Evolutionary conservation across 2,797 vertebrate species (phyloP).

Genomic region (Lepilemur septentrionalis): DNA sequence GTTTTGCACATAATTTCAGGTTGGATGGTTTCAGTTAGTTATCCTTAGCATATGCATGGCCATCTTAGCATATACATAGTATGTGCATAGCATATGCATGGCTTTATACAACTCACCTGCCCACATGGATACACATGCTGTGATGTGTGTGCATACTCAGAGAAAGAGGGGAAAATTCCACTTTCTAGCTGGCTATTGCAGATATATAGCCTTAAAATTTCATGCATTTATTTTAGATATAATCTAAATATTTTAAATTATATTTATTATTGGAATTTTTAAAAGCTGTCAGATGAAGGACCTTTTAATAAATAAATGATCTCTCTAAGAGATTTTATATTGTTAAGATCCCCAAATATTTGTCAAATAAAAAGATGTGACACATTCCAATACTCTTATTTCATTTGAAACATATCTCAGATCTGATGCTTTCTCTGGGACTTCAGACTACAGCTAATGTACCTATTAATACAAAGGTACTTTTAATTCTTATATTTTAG

Average conservation of each 20-base stretch:
- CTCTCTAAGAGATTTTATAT: conserved; percentile 61
- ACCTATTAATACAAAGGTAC: background rate
- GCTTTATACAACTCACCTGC: background rate
- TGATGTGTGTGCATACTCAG: background rate
- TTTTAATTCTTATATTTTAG: background rate
- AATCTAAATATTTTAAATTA: conserved; percentile 25
- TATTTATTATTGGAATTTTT: conserved; percentile 65
- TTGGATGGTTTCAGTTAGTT: background rate
- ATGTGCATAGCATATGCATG: background rate
- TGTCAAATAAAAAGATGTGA: conserved; percentile 45
- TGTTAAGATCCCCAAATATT: conserved; percentile 58
- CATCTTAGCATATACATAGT: background rate
- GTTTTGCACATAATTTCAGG: background rate
- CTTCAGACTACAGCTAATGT: background rate
- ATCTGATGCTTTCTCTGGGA: background rate
- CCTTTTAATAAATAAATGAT: conserved; percentile 68
- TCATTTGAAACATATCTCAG: background rate
- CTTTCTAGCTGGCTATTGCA: background rate
- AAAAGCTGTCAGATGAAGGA: conserved; percentile 41
- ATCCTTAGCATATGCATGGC: background rate
- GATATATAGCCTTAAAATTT: background rate
- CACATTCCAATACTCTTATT: background rate
- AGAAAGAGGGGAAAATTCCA: background rate
- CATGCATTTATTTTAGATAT: background rate
- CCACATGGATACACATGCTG: background rate